Evolutionary conservation across 2,888 invertebrate species (phyloP).

Genomic region (Ophion ellenae): DNA sequence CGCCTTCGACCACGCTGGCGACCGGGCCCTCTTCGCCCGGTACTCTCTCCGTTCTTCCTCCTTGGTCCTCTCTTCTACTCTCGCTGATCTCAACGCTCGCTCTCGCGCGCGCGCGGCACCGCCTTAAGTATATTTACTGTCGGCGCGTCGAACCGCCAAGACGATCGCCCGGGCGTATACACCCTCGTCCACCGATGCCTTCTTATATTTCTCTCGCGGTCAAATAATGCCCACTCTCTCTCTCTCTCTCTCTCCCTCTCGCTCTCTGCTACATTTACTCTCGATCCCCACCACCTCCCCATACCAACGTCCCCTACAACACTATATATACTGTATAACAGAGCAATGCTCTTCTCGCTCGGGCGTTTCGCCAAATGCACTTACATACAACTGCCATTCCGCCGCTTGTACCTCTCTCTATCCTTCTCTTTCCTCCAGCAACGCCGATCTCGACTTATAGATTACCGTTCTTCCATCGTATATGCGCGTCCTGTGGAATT

Average conservation of each 20-base stretch:
- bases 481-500: slow-evolving; percentile 45
- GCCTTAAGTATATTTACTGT: slow-evolving; percentile 80
- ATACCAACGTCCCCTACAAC: slow-evolving; percentile 22
- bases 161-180: slow-evolving; percentile 63
- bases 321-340: slow-evolving; percentile 46
- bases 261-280: neutral
- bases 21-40: slow-evolving; percentile 49
- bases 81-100: slow-evolving; percentile 50
- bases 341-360: slow-evolving; percentile 63
- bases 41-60: slow-evolving; percentile 34
- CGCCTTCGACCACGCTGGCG: slow-evolving; percentile 53
- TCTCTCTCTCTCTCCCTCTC: slow-evolving; percentile 26
- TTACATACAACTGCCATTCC: slow-evolving; percentile 65
- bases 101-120: slow-evolving; percentile 71
- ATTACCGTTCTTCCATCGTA: slow-evolving; percentile 57
- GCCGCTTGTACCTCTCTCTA: slow-evolving; percentile 31
- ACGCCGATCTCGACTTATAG: slow-evolving; percentile 63
- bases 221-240: slow-evolving; percentile 64
- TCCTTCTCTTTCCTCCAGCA: slow-evolving; percentile 53
- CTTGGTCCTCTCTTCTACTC: slow-evolving; percentile 39
- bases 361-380: slow-evolving; percentile 54
- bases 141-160: slow-evolving; percentile 68
- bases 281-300: slow-evolving; percentile 5
- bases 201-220: slow-evolving; percentile 63
- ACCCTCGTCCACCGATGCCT: slow-evolving; percentile 60